These are phyloP conservation scores for Diarsia dahlii DNA, from an alignment of 2,888 invertebrate species.

Conservation along the genomic window DNA sequence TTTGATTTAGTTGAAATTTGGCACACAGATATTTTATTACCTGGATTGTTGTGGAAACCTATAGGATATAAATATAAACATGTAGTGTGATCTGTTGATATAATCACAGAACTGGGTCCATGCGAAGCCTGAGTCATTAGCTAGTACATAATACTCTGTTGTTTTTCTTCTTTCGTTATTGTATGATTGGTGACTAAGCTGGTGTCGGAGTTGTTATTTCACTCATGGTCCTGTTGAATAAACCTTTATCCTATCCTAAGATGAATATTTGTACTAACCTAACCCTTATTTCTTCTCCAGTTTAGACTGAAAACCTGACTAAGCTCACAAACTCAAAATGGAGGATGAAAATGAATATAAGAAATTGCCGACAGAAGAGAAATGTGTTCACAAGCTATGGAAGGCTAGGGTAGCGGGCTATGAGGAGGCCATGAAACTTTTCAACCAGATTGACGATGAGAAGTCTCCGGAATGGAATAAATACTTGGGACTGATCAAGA, in stretches of 20 bases:
- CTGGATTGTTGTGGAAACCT: no score
- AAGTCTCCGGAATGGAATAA: conserved; percentile 98
- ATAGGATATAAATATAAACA: no score
- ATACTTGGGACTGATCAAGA: conserved; percentile 97
- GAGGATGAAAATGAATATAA: conserved; percentile 97
- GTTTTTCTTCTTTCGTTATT: no score
- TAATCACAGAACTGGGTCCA: no score
- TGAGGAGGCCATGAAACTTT: conserved; percentile 97
- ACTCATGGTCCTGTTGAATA: no score
- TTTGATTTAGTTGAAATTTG: no score
- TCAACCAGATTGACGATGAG: conserved; percentile 97
- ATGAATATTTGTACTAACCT: neutral
- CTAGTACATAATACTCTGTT: neutral
- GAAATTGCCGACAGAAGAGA: conserved; percentile 96
- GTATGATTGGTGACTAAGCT: no score
- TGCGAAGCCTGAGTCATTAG: no score
- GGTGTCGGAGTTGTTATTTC: no score
- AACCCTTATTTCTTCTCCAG: conserved; percentile 4
- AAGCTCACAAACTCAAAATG: conserved; percentile 87
- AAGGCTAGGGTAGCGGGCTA: conserved; percentile 98
- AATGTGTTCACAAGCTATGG: conserved; percentile 98
- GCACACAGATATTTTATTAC: no score
- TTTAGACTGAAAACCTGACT: conserved; percentile 65
- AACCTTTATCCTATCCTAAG: neutral
- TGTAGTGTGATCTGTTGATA: no score